phyloP scores from a whole-genome alignment of 2,888 invertebrate genomes.

The Caenorhabditis uteleia region DNA sequence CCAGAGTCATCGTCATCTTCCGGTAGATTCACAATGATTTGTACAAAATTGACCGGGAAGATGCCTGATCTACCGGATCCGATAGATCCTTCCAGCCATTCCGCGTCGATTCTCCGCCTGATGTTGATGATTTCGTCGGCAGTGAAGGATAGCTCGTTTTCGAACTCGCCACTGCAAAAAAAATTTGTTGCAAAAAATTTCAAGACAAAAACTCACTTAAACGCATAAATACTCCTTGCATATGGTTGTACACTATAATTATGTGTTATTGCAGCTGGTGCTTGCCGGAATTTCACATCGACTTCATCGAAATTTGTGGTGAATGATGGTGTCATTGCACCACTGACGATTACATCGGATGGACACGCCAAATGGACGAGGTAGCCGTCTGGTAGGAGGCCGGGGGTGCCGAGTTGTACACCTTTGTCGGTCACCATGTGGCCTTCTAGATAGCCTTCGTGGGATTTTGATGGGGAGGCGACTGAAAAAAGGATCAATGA shows the following conservation, averaged over 20 bases:
- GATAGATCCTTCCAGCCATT: slow-evolving; percentile 56
- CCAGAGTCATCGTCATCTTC: slow-evolving; percentile 18
- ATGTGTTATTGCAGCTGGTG: slow-evolving; percentile 1
- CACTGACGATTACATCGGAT: not conserved
- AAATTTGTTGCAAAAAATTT: not conserved
- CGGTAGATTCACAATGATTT: slow-evolving; percentile 43
- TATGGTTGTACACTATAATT: slow-evolving; percentile 40
- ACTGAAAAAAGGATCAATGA: slow-evolving; percentile 7
- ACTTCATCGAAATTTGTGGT: slow-evolving; percentile 43
- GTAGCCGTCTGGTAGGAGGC: slow-evolving; percentile 5
- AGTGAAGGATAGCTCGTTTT: slow-evolving; percentile 55
- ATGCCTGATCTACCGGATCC: slow-evolving; percentile 39
- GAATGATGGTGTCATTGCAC: slow-evolving; percentile 42
- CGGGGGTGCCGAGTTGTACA: slow-evolving; percentile 11
- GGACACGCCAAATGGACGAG: not conserved
- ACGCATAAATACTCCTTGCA: slow-evolving; percentile 45
- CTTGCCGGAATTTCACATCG: slow-evolving; percentile 28
- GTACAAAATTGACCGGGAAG: slow-evolving; percentile 44
- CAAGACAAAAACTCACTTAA: slow-evolving; percentile 35
- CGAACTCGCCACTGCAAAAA: slow-evolving; percentile 52
- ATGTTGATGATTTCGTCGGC: slow-evolving; percentile 58
- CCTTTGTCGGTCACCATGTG: slow-evolving; percentile 18
- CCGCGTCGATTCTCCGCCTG: slow-evolving; percentile 43
- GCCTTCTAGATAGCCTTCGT: slow-evolving; percentile 27
- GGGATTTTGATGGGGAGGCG: slow-evolving; percentile 6